A percentile compares a stretch with the other conserved stretches of the same genome.
Conservation (phyloP, 2,888 invertebrate species). For the Dryadula phaetusa region DNA sequence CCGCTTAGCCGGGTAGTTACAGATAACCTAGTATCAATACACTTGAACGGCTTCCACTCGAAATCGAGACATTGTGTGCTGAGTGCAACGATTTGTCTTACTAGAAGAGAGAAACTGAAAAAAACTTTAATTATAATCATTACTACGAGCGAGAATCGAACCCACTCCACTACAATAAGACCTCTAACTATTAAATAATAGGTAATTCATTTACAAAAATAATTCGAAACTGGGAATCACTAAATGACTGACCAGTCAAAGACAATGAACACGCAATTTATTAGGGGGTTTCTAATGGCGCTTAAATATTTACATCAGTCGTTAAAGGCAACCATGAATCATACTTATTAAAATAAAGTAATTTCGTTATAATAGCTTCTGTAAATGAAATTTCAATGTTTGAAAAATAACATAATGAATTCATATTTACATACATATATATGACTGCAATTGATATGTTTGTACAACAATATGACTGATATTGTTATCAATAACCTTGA, state of each 20-base stretch:
- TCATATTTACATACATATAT: background rate
- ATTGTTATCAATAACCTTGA: constrained; percentile 20
- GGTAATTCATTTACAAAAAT: background rate
- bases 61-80: too few species aligned
- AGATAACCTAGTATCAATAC: too few species aligned
- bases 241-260: constrained; percentile 5
- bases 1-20: too few species aligned
- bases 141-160: too few species aligned
- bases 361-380: background rate
- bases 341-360: constrained; percentile 10
- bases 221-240: background rate
- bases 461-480: background rate
- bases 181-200: too few species aligned
- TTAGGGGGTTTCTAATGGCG: constrained; percentile 17
- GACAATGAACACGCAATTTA: constrained; percentile 23
- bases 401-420: too few species aligned
- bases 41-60: too few species aligned
- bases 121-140: too few species aligned
- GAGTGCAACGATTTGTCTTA: too few species aligned
- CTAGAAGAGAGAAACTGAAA: too few species aligned
- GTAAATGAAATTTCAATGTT: too few species aligned
- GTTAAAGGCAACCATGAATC: constrained; percentile 23
- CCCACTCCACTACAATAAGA: too few species aligned
- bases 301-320: constrained; percentile 22
- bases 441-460: background rate